Conservation (phyloP, 2,113 vertebrate species). For the Paradisaea rubra region DNA sequence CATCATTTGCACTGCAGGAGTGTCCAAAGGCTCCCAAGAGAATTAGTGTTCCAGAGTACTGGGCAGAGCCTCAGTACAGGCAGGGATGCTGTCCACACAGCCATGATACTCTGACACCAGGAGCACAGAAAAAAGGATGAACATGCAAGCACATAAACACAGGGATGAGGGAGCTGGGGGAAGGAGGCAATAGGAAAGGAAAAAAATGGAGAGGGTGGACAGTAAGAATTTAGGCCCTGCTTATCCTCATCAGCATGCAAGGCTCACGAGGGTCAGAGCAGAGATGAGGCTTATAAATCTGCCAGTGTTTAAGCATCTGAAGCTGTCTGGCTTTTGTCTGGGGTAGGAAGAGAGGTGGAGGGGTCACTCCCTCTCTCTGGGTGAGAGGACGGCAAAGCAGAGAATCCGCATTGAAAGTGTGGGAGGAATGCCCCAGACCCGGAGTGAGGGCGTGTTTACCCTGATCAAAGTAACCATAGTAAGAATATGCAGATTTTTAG, state of each 20-base stretch:
- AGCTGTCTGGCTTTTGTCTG: conserved; percentile 47
- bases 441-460: not conserved
- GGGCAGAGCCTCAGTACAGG: not conserved
- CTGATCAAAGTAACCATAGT: conserved; percentile 47
- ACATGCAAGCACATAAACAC: not conserved
- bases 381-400: not conserved
- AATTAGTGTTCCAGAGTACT: not conserved
- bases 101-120: not conserved
- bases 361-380: conserved; percentile 12
- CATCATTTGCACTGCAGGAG: not conserved
- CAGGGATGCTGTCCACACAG: not conserved
- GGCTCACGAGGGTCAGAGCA: not conserved
- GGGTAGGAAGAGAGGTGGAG: conserved; percentile 19
- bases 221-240: not conserved
- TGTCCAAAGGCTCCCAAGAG: not conserved
- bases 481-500: conserved; percentile 57
- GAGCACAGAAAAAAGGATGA: not conserved
- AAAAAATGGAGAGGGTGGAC: not conserved
- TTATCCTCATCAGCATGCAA: conserved; percentile 11
- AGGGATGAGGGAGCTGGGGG: not conserved
- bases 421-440: not conserved
- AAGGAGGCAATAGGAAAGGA: not conserved
- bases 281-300: conserved; percentile 23
- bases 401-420: conserved; percentile 27
- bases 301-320: conserved; percentile 30